These are phyloP conservation scores for Hymenochirus boettgeri DNA, from an alignment of 2,113 vertebrate genomes.

Conservation along the genomic window DNA sequence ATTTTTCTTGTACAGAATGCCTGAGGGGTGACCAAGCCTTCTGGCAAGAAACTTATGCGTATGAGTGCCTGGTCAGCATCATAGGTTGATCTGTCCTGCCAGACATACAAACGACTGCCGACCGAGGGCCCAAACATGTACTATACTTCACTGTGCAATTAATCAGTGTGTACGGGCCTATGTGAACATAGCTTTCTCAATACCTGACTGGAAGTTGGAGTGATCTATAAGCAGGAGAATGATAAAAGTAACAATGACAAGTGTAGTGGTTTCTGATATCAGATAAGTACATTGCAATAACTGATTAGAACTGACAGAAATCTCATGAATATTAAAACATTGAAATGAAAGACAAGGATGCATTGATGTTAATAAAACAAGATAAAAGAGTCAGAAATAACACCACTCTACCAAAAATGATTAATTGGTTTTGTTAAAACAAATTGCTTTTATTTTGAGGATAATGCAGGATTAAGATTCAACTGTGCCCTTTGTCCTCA, in stretches of 20 bases:
- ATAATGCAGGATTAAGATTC: too few species aligned
- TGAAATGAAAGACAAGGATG: constrained; percentile 28
- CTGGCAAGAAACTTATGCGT: too few species aligned
- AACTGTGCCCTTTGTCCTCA: too few species aligned
- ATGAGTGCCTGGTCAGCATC: too few species aligned
- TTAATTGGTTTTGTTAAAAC: constrained; percentile 11
- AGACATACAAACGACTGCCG: too few species aligned
- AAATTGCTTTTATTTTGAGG: constrained; percentile 19
- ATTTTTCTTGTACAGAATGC: too few species aligned
- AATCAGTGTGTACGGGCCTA: too few species aligned
- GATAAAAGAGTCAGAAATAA: constrained; percentile 13
- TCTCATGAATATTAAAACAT: constrained; percentile 45
- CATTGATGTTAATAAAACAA: constrained; percentile 23
- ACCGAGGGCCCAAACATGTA: too few species aligned
- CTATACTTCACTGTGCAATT: too few species aligned
- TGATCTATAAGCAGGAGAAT: constrained; percentile 45
- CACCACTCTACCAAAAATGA: not conserved
- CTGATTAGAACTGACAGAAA: constrained; percentile 33
- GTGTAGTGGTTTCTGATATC: constrained; percentile 53
- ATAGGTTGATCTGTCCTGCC: too few species aligned
- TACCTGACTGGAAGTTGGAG: constrained; percentile 49
- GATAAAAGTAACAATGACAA: constrained; percentile 51
- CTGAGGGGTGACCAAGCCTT: too few species aligned
- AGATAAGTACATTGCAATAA: constrained; percentile 30
- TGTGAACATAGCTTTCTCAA: too few species aligned